phyloP scores from a whole-genome alignment of 35 echinoderm and acorn worm species.

The Strongylocentrotus purpuratus region DNA sequence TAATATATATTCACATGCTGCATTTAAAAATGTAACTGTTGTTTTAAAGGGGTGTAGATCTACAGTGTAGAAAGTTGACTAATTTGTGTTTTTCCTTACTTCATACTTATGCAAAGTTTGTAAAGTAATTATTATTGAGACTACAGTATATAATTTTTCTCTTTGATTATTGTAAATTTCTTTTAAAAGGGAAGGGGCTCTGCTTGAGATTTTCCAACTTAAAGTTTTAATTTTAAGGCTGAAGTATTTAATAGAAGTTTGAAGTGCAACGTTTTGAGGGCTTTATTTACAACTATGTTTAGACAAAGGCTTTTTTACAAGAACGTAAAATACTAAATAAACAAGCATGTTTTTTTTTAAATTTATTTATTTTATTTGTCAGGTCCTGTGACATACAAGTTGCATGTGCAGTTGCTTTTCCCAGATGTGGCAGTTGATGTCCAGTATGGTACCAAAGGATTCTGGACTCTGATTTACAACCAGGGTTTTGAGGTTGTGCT shows the following conservation, averaged over 20 bases:
- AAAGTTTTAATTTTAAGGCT: background rate
- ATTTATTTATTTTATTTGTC: constrained; percentile 26
- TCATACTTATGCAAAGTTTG: too few relatives aligned
- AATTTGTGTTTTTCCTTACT: too few relatives aligned
- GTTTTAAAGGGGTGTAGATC: too few relatives aligned
- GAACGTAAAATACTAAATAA: background rate
- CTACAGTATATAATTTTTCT: background rate
- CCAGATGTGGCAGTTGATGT: constrained; percentile 90
- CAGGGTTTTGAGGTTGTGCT: constrained; percentile 97
- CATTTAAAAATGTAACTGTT: too few relatives aligned
- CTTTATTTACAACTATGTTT: too few relatives aligned
- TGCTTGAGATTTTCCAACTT: background rate
- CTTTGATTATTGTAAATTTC: background rate
- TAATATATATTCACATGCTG: too few relatives aligned
- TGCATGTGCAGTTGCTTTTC: constrained; percentile 78
- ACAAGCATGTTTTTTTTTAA: background rate
- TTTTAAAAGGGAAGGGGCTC: background rate
- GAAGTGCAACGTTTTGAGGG: too few relatives aligned
- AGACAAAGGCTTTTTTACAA: background rate
- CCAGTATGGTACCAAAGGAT: constrained; percentile 72
- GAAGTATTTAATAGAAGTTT: background rate
- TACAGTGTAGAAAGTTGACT: too few relatives aligned
- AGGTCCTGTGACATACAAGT: constrained; percentile 63
- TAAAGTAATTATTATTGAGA: too few relatives aligned
- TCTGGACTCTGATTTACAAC: constrained; percentile 98